A percentile compares a stretch with the other conserved stretches of the same genome.
phyloP scores from a whole-genome alignment of 1,140 invertebrate species.

The Probaryconus sp. region DNA sequence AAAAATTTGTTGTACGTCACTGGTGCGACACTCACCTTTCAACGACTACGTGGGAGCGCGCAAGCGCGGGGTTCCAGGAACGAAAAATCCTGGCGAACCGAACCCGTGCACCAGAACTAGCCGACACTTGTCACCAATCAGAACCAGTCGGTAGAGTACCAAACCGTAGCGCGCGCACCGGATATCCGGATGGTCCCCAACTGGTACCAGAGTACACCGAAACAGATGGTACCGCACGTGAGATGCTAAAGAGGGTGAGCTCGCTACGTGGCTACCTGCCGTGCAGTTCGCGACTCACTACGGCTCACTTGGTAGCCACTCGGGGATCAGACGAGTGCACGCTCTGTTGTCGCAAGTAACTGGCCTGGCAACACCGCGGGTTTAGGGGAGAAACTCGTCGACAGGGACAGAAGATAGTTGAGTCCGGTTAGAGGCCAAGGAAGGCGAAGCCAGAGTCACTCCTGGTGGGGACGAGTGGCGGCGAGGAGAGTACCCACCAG shows the following conservation, averaged over 20 bases:
- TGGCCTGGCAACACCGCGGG: conserved; percentile 2
- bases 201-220: not conserved
- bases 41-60: too few relatives aligned
- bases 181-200: too few relatives aligned
- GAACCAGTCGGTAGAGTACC: too few relatives aligned
- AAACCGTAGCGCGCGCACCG: too few relatives aligned
- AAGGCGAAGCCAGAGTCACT: not conserved
- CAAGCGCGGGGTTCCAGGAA: too few relatives aligned
- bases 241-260: not conserved
- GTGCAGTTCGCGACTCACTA: conserved; percentile 15
- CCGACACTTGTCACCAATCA: too few relatives aligned
- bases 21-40: too few relatives aligned
- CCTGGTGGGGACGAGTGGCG: not conserved
- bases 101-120: too few relatives aligned
- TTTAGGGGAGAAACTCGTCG: not conserved
- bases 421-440: not conserved
- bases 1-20: too few relatives aligned
- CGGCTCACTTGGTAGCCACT: conserved; percentile 12
- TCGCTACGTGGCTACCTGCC: conserved; percentile 2
- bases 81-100: too few relatives aligned
- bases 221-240: conserved; percentile 7
- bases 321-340: conserved; percentile 11
- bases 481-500: conserved; percentile 6
- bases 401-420: not conserved
- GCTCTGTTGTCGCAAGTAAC: conserved; percentile 10